These are phyloP conservation scores for Lepidurus couesii DNA, from an alignment of 1,140 invertebrate genomes.

Conservation along the genomic window DNA sequence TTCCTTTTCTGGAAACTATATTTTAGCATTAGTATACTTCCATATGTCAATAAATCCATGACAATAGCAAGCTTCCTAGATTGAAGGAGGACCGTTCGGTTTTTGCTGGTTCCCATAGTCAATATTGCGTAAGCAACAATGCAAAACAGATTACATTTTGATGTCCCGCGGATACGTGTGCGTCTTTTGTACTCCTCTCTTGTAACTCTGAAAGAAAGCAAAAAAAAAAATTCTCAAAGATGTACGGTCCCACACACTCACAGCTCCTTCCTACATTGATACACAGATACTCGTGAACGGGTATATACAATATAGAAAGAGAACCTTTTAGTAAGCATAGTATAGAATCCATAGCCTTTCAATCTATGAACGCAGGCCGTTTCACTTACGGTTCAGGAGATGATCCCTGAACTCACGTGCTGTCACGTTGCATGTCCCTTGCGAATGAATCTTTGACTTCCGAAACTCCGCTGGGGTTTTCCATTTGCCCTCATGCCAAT, in stretches of 20 bases:
- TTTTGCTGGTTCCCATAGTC: not conserved
- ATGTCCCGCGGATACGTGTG: not conserved
- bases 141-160: not conserved
- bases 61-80: not conserved
- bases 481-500: not conserved
- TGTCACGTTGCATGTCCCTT: not conserved
- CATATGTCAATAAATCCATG: constrained; percentile 4
- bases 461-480: not conserved
- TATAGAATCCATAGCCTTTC: not conserved
- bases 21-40: not conserved
- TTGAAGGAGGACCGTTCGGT: not conserved
- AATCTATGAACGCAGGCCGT: not conserved
- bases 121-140: not conserved
- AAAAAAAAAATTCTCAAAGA: too few relatives aligned
- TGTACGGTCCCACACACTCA: too few relatives aligned
- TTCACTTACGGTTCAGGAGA: not conserved
- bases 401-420: constrained; percentile 3
- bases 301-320: too few relatives aligned
- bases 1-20: not conserved
- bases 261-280: too few relatives aligned
- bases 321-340: not conserved
- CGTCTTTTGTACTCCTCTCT: too few relatives aligned
- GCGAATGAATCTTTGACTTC: not conserved
- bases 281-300: too few relatives aligned
- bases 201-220: too few relatives aligned